Conservation (phyloP, 2,113 vertebrate genomes). For the Microtus montanus region DNA sequence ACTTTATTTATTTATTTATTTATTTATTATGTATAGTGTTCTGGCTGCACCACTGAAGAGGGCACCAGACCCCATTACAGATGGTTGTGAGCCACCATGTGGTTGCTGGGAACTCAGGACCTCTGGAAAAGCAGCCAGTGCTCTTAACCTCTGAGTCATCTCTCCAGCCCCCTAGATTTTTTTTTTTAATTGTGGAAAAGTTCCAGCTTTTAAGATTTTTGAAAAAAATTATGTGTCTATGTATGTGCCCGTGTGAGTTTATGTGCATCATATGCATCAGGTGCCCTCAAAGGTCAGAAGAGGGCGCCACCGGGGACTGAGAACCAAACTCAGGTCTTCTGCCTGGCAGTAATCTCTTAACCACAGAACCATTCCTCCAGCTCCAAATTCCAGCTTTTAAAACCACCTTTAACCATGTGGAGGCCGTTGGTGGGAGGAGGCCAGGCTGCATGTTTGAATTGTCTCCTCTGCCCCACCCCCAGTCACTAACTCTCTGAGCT, state of each 20-base stretch:
- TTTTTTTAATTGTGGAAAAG: slow-evolving; percentile 22
- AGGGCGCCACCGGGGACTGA: no score
- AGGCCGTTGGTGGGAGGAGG: not conserved
- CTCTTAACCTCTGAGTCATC: no score
- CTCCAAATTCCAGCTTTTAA: slow-evolving; percentile 4
- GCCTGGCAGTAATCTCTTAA: not conserved
- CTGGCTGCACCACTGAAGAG: no score
- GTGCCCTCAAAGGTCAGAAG: not conserved
- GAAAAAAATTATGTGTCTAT: not conserved
- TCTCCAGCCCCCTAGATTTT: not conserved
- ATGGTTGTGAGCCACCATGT: no score
- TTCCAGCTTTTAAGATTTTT: no score
- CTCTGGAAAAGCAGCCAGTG: no score
- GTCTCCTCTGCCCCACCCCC: not conserved
- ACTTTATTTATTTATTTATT: no score
- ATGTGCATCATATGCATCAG: no score
- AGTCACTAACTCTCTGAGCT: not conserved
- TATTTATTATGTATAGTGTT: no score
- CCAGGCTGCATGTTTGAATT: not conserved
- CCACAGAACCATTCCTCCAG: not conserved
- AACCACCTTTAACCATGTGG: not conserved
- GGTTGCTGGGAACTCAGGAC: no score
- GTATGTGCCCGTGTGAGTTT: not conserved
- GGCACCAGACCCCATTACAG: no score
- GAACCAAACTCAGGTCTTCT: not conserved